Conservation (phyloP, 2,797 vertebrate genomes). For the Columba guinea region DNA sequence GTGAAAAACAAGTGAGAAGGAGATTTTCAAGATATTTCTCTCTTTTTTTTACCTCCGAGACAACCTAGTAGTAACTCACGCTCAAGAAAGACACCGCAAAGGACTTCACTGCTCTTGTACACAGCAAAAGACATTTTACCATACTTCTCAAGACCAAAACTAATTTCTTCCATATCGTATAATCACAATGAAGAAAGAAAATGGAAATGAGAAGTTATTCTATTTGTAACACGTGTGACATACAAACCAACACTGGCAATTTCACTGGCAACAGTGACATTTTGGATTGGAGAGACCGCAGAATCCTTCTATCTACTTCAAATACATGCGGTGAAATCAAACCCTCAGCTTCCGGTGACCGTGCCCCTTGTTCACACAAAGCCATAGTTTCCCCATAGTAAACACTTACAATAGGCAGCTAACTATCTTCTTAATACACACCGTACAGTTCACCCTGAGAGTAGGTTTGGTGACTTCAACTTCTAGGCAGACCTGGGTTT, state of each 20-base stretch:
- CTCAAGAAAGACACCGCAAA: neutral
- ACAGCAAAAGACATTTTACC: neutral
- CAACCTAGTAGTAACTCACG: neutral
- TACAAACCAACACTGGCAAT: neutral
- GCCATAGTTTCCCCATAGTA: fast-evolving
- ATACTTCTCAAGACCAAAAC: neutral
- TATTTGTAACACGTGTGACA: neutral
- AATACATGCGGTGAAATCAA: neutral
- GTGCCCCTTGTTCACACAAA: neutral
- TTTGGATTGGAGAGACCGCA: neutral
- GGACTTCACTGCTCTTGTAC: neutral
- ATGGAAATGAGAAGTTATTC: neutral
- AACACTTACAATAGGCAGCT: neutral
- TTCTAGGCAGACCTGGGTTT: neutral
- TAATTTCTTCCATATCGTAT: neutral
- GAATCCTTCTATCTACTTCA: neutral
- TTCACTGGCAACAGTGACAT: neutral
- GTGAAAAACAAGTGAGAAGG: neutral
- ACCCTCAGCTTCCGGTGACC: neutral
- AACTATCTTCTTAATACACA: neutral
- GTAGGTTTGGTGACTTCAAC: neutral
- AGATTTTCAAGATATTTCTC: neutral
- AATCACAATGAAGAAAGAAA: neutral
- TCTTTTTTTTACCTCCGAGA: neutral
- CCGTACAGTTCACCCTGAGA: neutral